Evolutionary conservation across 2,113 vertebrate genomes (phyloP).

Genomic region (Halcyon malimbica): DNA sequence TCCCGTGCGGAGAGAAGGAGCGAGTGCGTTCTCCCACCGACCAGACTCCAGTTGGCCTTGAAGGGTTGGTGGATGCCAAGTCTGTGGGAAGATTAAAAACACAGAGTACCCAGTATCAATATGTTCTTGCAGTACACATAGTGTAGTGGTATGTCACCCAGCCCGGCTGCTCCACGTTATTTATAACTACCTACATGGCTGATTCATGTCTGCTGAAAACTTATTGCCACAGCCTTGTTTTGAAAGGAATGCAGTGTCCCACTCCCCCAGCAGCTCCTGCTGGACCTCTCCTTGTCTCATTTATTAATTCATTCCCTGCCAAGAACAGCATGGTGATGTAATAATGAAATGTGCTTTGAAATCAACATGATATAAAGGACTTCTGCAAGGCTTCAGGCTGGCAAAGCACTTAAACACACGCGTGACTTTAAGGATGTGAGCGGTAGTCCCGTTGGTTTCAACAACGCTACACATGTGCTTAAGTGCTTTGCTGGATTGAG

Average conservation of each 20-base stretch:
- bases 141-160: background rate
- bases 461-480: constrained; percentile 60
- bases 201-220: constrained; percentile 46
- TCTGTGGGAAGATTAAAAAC: background rate
- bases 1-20: background rate
- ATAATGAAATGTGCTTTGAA: constrained; percentile 62
- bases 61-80: background rate
- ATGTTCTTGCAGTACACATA: background rate
- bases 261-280: constrained; percentile 44
- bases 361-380: constrained; percentile 67
- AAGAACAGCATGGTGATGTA: constrained; percentile 59
- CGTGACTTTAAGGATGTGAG: constrained; percentile 53
- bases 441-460: constrained; percentile 12
- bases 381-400: constrained; percentile 61
- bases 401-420: constrained; percentile 65
- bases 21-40: background rate
- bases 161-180: background rate
- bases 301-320: constrained; percentile 65
- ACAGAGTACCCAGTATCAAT: background rate
- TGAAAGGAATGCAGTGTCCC: constrained; percentile 52
- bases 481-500: constrained; percentile 61
- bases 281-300: constrained; percentile 50
- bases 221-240: constrained; percentile 9
- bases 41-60: background rate
- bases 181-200: constrained; percentile 29